Evolutionary conservation across 2,113 vertebrate species (phyloP).

Genomic region (Etia nguti): DNA sequence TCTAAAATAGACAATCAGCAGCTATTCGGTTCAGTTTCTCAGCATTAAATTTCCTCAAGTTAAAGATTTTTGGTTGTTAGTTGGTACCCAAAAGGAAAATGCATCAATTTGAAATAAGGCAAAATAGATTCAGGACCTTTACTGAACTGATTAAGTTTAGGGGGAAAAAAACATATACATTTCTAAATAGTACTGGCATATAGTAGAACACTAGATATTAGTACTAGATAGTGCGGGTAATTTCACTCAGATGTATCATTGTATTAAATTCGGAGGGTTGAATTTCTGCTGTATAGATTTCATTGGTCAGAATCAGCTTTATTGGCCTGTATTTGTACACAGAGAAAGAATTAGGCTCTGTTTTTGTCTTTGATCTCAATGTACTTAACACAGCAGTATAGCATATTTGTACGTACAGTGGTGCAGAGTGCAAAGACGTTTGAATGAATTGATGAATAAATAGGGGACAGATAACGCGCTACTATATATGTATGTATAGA

Average conservation of each 20-base stretch:
- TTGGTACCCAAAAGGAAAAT: not conserved
- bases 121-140: not conserved
- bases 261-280: not conserved
- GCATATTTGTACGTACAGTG: not conserved
- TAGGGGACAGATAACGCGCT: not conserved
- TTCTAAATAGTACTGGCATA: not conserved
- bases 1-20: not conserved
- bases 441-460: not conserved
- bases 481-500: not conserved
- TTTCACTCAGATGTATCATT: not conserved
- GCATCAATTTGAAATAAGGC: not conserved
- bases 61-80: not conserved
- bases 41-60: not conserved
- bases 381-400: not conserved
- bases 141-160: not conserved
- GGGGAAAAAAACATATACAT: not conserved
- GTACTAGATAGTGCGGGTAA: not conserved
- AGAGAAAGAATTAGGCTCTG: not conserved
- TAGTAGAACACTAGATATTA: not conserved
- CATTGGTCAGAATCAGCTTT: not conserved
- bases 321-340: not conserved
- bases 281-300: not conserved
- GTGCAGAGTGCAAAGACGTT: not conserved
- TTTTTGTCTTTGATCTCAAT: rapidly evolving
- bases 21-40: not conserved